phyloP scores from a whole-genome alignment of 2,113 vertebrate genomes.

The Rallus limicola region DNA sequence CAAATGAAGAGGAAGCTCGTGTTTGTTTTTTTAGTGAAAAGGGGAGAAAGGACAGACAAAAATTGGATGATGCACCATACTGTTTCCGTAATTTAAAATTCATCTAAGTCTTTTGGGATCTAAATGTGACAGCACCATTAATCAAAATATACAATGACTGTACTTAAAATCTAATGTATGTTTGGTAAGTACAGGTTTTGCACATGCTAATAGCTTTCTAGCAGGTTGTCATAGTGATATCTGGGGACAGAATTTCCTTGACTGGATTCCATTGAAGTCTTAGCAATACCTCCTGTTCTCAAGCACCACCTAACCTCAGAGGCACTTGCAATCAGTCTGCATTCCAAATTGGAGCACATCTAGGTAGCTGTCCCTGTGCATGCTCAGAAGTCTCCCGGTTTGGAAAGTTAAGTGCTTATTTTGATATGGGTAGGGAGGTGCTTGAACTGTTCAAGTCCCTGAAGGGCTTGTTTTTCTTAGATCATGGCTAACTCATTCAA shows the following conservation, averaged over 20 bases:
- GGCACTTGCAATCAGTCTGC: constrained; percentile 16
- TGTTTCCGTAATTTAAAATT: background rate
- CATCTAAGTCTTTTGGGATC: background rate
- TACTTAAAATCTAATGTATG: background rate
- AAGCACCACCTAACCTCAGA: constrained; percentile 63
- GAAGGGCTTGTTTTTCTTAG: constrained; percentile 49
- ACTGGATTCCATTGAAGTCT: background rate
- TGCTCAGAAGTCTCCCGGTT: constrained; percentile 63
- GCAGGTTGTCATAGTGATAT: background rate
- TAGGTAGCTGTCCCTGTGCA: constrained; percentile 9
- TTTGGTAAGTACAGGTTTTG: background rate
- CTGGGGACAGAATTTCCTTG: background rate
- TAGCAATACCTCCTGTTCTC: constrained; percentile 17
- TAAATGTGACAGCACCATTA: background rate
- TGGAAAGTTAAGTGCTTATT: constrained; percentile 54
- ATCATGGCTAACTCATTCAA: constrained; percentile 16
- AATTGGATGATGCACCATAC: background rate
- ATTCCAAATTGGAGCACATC: constrained; percentile 57
- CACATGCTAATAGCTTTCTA: background rate
- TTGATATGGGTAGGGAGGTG: constrained; percentile 37
- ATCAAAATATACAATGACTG: background rate
- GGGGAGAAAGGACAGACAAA: background rate
- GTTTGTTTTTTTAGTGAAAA: background rate
- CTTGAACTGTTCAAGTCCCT: constrained; percentile 52
- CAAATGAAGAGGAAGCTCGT: background rate